Conservation (phyloP, 2,797 vertebrate genomes). For the Oceanodroma leucorhoa region DNA sequence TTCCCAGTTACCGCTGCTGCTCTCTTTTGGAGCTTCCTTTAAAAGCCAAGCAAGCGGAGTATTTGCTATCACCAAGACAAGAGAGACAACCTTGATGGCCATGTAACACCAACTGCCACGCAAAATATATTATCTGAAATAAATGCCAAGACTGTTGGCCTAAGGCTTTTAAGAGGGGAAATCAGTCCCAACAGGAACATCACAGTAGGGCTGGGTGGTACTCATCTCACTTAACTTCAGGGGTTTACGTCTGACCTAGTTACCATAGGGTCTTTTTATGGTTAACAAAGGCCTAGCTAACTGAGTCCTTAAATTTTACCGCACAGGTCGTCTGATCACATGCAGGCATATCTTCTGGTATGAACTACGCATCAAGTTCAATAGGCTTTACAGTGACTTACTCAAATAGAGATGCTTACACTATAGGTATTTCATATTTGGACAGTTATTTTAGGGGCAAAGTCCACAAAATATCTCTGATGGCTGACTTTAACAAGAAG, state of each 20-base stretch:
- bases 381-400: rapidly evolving
- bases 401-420: neutral
- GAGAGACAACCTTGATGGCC: neutral
- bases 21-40: neutral
- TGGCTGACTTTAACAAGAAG: neutral
- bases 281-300: neutral
- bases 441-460: neutral
- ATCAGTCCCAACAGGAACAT: neutral
- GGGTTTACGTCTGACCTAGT: neutral
- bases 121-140: neutral
- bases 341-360: neutral
- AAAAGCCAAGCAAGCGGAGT: neutral
- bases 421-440: rapidly evolving
- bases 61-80: neutral
- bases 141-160: neutral
- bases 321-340: rapidly evolving
- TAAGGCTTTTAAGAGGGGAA: neutral
- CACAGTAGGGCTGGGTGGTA: neutral
- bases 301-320: rapidly evolving
- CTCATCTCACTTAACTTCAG: neutral
- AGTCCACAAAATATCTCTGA: neutral
- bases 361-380: neutral
- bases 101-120: rapidly evolving
- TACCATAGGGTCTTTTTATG: neutral
- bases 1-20: neutral